Evolutionary conservation across 2,888 invertebrate genomes (phyloP), one percentile per base, ranked within the genome.

Genomic region (Ametastegia equiseti): DNA sequence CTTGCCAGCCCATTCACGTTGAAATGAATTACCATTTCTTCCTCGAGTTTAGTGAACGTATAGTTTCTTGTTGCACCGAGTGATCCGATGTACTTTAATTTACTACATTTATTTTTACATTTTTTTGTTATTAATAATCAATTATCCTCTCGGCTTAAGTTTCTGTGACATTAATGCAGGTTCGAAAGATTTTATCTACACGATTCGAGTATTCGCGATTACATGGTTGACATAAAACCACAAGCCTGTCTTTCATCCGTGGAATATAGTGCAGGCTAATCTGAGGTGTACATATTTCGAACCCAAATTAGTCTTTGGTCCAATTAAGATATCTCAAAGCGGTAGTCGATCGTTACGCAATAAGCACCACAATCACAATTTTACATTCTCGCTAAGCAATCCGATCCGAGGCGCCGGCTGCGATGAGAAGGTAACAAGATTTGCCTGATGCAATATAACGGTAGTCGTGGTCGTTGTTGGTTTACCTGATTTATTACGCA

Each of bases 391-490:
- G 5, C 33, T 54, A 23, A 3, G 45, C 47, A 47, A 71, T 15
- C 27, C 27, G 71, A 71, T 71, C 45, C 47, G 30, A 47, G 42
- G 30, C 47, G 47, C 30, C 13, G 47, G 30, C n/a, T n/a, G n/a
- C 71, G 6, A 42, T 71, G 71, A 15, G 13, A 42, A 39, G 47
- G 71, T 19, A 71, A 47, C 47, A 30, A 71, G 42, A 45, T 27
- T 45, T 13, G 67, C 39, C 15, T 67, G 45, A 71, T 27, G 71
- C 71, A 71, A 71, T 39, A n/a, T n/a, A 71, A 47, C 45, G 42
- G 30, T 47, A 47, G 45, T 45, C 0, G n/a, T 23, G 39, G 39
- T 39, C 19, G 39, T 67, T 19, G 39, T 9, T 23, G n/a, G 5
- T 39, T 67, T 13, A 11, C 39, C 67, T 36, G n/a, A n/a, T 39